Conservation (phyloP, 2,797 vertebrate species). For the Euphonia xanthogaster region DNA sequence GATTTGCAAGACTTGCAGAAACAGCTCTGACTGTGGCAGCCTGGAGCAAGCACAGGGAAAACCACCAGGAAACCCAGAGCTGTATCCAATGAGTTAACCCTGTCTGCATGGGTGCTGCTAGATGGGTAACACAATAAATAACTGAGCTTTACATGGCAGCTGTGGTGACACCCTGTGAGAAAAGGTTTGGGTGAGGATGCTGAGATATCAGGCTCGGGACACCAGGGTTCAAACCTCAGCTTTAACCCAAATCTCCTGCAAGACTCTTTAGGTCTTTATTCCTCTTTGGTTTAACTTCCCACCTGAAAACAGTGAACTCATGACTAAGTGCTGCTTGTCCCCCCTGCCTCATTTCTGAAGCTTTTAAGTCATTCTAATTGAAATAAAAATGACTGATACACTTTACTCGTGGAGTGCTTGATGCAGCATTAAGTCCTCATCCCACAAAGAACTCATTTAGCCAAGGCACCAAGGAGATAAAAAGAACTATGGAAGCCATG, state of each 20-base stretch:
- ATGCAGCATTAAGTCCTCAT: not conserved
- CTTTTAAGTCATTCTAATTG: not conserved
- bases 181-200: not conserved
- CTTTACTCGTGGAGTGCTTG: not conserved
- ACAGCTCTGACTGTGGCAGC: not conserved
- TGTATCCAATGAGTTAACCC: not conserved
- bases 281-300: not conserved
- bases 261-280: not conserved
- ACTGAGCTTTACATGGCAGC: not conserved
- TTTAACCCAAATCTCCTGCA: not conserved
- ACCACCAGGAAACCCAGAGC: not conserved
- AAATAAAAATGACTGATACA: not conserved
- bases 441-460: conserved; percentile 1
- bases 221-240: not conserved
- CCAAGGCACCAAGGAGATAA: not conserved
- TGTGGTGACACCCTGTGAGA: not conserved
- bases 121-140: not conserved
- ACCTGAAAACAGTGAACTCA: not conserved
- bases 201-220: not conserved
- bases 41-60: not conserved
- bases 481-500: not conserved
- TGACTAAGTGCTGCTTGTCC: not conserved
- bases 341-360: not conserved
- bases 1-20: not conserved
- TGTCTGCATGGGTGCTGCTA: not conserved